A percentile compares a stretch with the other conserved stretches of the same genome.
These are phyloP conservation scores for Corythornis vintsioides DNA, from an alignment of 2,113 vertebrate species.

Conservation along the genomic window DNA sequence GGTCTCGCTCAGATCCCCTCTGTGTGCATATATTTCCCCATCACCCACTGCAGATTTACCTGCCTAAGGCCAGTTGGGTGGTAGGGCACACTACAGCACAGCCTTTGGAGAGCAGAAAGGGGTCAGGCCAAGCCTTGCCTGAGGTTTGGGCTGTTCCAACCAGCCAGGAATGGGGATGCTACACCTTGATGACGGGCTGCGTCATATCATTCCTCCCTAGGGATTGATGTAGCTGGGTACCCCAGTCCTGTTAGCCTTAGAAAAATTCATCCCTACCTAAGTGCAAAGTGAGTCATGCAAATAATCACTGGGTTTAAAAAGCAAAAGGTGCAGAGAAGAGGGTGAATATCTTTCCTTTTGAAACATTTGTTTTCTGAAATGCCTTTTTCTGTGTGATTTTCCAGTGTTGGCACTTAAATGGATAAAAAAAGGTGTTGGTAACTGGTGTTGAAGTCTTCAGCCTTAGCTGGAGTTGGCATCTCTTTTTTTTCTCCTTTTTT, in stretches of 20 bases:
- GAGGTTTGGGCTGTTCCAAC: not conserved
- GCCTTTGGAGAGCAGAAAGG: not conserved
- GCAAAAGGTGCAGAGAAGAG: not conserved
- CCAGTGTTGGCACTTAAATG: not conserved
- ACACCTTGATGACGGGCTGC: not conserved
- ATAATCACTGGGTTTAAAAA: not conserved
- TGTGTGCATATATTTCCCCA: not conserved
- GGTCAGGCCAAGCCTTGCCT: not conserved
- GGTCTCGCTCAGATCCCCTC: not conserved
- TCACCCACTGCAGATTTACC: not conserved
- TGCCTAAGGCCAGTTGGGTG: not conserved
- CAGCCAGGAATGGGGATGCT: not conserved
- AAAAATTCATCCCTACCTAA: not conserved
- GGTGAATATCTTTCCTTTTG: not conserved
- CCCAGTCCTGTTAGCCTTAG: not conserved
- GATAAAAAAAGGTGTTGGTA: slow-evolving; percentile 4
- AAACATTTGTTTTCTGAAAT: not conserved
- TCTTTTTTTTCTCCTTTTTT: not conserved
- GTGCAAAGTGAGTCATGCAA: not conserved
- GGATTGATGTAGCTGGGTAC: not conserved
- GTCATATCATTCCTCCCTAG: not conserved
- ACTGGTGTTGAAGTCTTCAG: not conserved
- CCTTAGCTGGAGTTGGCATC: not conserved
- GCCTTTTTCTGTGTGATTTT: not conserved
- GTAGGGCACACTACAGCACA: not conserved